Percentiles rank a stretch among this genome's conserved stretches.
Conservation (phyloP, 2,113 vertebrate species). For the Pelmatolapia mariae region DNA sequence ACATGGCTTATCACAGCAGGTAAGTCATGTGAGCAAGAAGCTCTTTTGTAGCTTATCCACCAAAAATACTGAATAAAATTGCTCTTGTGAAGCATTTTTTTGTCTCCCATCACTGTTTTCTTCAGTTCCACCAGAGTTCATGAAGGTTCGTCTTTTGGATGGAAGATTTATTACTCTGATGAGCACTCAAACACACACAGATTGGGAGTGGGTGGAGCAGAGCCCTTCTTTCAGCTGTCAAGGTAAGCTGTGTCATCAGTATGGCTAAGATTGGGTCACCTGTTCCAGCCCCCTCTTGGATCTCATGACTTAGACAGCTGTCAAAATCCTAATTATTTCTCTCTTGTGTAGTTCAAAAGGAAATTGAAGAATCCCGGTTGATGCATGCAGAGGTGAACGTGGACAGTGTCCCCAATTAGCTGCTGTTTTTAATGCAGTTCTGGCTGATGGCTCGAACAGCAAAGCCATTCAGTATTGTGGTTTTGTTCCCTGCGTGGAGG, state of each 20-base stretch:
- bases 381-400: background rate
- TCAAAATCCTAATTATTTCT: conserved; percentile 57
- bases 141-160: background rate
- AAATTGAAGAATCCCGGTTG: conserved; percentile 11
- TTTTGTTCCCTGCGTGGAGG: background rate
- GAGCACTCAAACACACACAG: conserved; percentile 45
- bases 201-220: conserved; percentile 53
- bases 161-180: conserved; percentile 50
- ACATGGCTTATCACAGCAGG: background rate
- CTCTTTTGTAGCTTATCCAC: background rate
- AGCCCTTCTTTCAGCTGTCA: conserved; percentile 54
- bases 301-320: conserved; percentile 54
- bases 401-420: background rate
- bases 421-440: background rate
- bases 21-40: background rate
- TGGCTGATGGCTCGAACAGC: background rate
- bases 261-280: conserved; percentile 40
- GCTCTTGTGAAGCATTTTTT: background rate
- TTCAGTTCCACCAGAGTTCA: conserved; percentile 17
- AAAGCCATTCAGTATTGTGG: background rate
- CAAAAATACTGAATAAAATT: background rate
- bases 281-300: conserved; percentile 29
- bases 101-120: background rate
- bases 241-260: conserved; percentile 53
- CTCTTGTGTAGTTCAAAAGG: conserved; percentile 44